phyloP scores from a whole-genome alignment of 2,888 invertebrate genomes.

The Tridacna crocea region DNA sequence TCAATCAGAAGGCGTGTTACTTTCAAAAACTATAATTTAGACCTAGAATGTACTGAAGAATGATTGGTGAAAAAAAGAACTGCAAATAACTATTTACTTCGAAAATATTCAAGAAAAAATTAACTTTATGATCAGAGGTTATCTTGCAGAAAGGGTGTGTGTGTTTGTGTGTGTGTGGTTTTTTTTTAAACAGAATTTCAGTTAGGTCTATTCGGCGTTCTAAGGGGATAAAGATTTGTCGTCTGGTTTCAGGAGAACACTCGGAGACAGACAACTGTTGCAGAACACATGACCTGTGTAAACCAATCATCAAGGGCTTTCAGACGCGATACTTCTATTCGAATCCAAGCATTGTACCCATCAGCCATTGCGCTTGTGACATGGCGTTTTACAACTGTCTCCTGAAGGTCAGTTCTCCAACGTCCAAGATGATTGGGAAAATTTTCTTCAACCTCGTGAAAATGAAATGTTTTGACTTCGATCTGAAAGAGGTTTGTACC shows the following conservation, averaged over 20 bases:
- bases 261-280: constrained; percentile 61
- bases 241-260: constrained; percentile 52
- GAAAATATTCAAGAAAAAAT: too few relatives aligned
- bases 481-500: constrained; percentile 48
- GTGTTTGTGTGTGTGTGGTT: too few relatives aligned
- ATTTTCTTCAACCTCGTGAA: constrained; percentile 63
- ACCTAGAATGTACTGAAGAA: too few relatives aligned
- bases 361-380: constrained; percentile 69
- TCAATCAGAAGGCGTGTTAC: too few relatives aligned
- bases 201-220: too few relatives aligned
- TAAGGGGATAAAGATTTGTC: too few relatives aligned
- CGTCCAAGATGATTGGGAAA: constrained; percentile 56
- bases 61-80: too few relatives aligned
- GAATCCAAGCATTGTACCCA: constrained; percentile 58
- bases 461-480: constrained; percentile 67
- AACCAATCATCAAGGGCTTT: constrained; percentile 60
- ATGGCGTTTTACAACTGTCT: constrained; percentile 66
- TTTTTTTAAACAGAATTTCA: too few relatives aligned
- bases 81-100: too few relatives aligned
- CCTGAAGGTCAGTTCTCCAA: constrained; percentile 49
- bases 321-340: constrained; percentile 50
- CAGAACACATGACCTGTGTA: constrained; percentile 63
- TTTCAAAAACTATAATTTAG: too few relatives aligned
- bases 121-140: too few relatives aligned
- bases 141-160: too few relatives aligned